Evolutionary conservation across 2,113 vertebrate genomes (phyloP).

Genomic region (Laticauda colubrina): DNA sequence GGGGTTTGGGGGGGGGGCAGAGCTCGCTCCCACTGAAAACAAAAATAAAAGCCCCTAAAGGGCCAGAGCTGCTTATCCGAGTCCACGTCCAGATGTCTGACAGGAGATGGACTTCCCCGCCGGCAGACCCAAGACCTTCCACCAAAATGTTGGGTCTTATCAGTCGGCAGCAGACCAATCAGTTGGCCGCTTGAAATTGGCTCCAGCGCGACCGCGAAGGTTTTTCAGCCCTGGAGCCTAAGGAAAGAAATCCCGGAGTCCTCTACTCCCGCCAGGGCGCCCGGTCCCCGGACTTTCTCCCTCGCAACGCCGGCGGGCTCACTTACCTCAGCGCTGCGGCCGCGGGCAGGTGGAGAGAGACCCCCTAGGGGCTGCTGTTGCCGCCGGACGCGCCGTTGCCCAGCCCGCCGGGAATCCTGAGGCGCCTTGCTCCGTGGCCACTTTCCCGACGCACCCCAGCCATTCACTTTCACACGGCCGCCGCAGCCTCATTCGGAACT

Average conservation of each 20-base stretch:
- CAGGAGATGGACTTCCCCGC: background rate
- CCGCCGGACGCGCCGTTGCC: background rate
- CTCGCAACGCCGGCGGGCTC: background rate
- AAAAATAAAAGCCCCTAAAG: conserved; percentile 7
- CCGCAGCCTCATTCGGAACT: conserved; percentile 63
- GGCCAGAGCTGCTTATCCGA: background rate
- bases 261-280: background rate
- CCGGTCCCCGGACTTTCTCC: background rate
- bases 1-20: background rate
- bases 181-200: background rate
- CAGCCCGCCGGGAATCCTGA: conserved; percentile 23
- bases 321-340: conserved; percentile 58
- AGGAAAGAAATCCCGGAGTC: background rate
- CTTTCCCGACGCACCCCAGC: conserved; percentile 49
- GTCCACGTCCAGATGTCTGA: background rate
- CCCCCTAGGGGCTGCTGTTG: background rate
- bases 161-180: background rate
- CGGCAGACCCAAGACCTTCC: background rate
- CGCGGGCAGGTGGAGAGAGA: conserved; percentile 23
- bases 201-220: background rate
- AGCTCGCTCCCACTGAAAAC: conserved; percentile 14
- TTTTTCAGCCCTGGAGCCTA: background rate
- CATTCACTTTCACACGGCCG: conserved; percentile 61
- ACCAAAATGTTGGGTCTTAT: background rate
- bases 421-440: conserved; percentile 38